Evolutionary conservation across 2,888 invertebrate species (phyloP).

Genomic region (Agrypnus murinus): DNA sequence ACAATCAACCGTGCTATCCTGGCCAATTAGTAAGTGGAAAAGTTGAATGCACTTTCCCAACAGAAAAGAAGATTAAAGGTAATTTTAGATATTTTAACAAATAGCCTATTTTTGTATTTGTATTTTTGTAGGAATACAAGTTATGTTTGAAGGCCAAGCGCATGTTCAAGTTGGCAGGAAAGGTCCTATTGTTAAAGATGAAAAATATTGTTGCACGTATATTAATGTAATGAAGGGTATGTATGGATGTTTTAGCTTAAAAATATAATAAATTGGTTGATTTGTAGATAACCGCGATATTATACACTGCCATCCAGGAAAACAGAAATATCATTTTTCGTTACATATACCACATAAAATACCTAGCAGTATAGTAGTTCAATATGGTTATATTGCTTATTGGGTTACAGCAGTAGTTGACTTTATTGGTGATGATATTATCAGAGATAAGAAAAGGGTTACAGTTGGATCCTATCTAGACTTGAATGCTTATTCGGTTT

Average conservation of each 20-base stretch:
- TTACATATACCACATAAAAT: constrained; percentile 8
- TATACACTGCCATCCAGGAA: constrained; percentile 11
- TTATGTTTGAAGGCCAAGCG: constrained; percentile 22
- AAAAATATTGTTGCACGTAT: neutral
- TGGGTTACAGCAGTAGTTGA: constrained; percentile 20
- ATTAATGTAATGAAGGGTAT: constrained; percentile 16
- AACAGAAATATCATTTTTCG: neutral
- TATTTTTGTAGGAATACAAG: constrained; percentile 13
- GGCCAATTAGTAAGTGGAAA: constrained; percentile 6
- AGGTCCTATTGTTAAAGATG: constrained; percentile 27
- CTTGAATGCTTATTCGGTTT: constrained; percentile 13
- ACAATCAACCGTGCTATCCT: constrained; percentile 15
- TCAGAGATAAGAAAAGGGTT: constrained; percentile 1
- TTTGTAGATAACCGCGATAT: neutral
- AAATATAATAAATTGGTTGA: no score
- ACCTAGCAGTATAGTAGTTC: constrained; percentile 5
- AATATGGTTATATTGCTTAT: constrained; percentile 20
- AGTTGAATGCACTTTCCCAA: constrained; percentile 4
- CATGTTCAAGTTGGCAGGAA: constrained; percentile 26
- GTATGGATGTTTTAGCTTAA: neutral
- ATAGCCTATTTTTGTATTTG: neutral
- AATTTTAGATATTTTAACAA: neutral
- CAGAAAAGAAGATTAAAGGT: constrained; percentile 18
- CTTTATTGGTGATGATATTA: neutral
- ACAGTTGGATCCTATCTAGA: constrained; percentile 11